Evolutionary conservation across 1,140 invertebrate species (phyloP), one percentile per base, ranked within the genome.

Genomic region (Brachionus sp.): DNA sequence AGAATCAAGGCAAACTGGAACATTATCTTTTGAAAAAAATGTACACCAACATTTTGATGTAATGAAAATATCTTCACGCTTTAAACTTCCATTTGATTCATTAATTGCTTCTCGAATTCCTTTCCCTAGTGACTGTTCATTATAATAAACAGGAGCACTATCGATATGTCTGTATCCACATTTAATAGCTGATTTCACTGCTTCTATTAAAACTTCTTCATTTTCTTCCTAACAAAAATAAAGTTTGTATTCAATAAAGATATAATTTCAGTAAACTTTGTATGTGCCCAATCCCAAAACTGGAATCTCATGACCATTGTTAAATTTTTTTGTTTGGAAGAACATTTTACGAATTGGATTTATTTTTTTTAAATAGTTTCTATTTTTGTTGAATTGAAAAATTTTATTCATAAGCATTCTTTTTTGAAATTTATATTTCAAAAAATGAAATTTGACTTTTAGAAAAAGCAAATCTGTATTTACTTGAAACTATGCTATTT

Each of bases 1-100:
- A 12, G 85, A 86, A 23, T 83, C 66, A 83, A 87, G 86, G 25
- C 88, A 87, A 16, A 68, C 12, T 6, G 37, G 62, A 25, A 70
- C 80, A 23, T 68, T 66, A 29, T 83, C 39, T 50, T 25, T 44
- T 13, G 39, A 46, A 73, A 29, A 35, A 73, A 68, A 83, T 10
- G 37, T 83, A 53, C 25, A 25, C 80, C 80, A 83, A 6, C 19
- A 73, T 39, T 83, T 83, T 6, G 29, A 70, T 37, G 53, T 64
- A 10, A 83, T 83, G 66, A 73, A 83, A 25, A 83, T 37, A n/a
- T 83, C 66, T 73, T 75, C 42, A 23, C 82, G 25, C 39, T 83
- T 70, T 29, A 83, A 46, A 12, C 19, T 7, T 13, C 39, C 42
- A 10, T 75, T 13, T 53, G 64, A 73, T 64, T 83, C 64, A n/a